These are phyloP conservation scores for Hydrotaea cyrtoneurina DNA, from an alignment of 2,888 invertebrate genomes.

Conservation along the genomic window DNA sequence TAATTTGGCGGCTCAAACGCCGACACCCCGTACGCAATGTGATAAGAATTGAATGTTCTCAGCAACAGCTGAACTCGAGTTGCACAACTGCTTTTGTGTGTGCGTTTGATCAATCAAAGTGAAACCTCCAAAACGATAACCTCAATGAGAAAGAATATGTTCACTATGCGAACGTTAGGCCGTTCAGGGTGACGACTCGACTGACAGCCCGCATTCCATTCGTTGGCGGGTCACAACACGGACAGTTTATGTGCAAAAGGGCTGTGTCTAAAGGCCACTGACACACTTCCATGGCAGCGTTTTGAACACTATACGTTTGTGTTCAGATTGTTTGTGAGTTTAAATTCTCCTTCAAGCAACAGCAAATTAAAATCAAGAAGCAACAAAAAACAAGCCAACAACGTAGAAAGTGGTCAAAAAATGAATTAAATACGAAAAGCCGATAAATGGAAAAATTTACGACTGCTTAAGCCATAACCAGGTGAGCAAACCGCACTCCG, in stretches of 20 bases:
- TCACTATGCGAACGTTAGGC: background rate
- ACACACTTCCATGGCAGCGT: slow-evolving; percentile 64
- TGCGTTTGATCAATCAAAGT: slow-evolving; percentile 13
- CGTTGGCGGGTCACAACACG: background rate
- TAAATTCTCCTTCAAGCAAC: background rate
- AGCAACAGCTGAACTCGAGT: background rate
- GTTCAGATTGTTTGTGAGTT: background rate
- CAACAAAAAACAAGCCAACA: slow-evolving; percentile 22
- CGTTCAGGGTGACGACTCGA: background rate
- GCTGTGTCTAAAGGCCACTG: slow-evolving; percentile 71
- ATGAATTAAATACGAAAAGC: slow-evolving; percentile 49
- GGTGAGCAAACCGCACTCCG: slow-evolving; percentile 52
- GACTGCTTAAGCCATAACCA: slow-evolving; percentile 62
- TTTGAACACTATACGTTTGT: slow-evolving; percentile 17
- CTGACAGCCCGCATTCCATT: slow-evolving; percentile 2
- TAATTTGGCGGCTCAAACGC: no score
- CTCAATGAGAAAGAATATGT: background rate
- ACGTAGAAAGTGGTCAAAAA: slow-evolving; percentile 58
- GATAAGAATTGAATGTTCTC: no score
- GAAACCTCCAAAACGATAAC: background rate
- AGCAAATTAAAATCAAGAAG: background rate
- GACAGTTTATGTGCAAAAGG: slow-evolving; percentile 57
- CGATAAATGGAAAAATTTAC: slow-evolving; percentile 65
- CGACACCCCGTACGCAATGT: no score
- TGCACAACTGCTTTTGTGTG: background rate